Evolutionary conservation across 1,140 invertebrate genomes (phyloP).

Genomic region (Gryon sp.): DNA sequence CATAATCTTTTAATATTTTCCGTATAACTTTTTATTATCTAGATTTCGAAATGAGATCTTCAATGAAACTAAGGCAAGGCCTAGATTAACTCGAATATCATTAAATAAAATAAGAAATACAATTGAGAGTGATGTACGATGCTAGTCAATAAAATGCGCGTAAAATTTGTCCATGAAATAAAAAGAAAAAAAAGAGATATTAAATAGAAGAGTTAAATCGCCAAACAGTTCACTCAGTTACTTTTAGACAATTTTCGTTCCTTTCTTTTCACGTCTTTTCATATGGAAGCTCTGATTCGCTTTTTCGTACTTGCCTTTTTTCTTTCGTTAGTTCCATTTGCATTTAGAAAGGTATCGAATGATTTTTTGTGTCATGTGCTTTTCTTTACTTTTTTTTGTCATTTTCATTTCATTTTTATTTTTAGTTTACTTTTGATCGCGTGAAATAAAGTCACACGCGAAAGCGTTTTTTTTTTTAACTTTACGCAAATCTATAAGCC

Average conservation of each 20-base stretch:
- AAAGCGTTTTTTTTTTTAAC: slow-evolving; percentile 24
- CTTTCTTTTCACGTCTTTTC: background rate
- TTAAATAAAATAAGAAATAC: slow-evolving; percentile 37
- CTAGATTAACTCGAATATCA: slow-evolving; percentile 20
- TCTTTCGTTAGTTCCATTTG: slow-evolving; percentile 4
- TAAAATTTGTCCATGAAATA: background rate
- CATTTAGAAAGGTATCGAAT: slow-evolving; percentile 7
- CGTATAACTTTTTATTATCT: no score
- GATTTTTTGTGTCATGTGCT: background rate
- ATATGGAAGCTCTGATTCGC: slow-evolving; percentile 8
- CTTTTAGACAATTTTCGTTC: background rate
- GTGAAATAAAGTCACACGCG: slow-evolving; percentile 19
- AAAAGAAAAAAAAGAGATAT: background rate
- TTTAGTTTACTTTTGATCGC: slow-evolving; percentile 12
- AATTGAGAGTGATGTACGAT: slow-evolving; percentile 77
- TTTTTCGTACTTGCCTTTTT: slow-evolving; percentile 9
- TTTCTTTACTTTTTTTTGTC: background rate
- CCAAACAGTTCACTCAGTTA: slow-evolving; percentile 6
- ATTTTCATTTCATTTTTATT: slow-evolving; percentile 1
- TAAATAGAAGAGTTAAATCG: no score
- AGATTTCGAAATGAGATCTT: no score
- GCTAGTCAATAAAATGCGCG: slow-evolving; percentile 77
- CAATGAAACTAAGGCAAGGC: background rate
- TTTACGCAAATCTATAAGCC: slow-evolving; percentile 11
- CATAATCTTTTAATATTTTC: no score